Evolutionary conservation across 1,140 invertebrate genomes (phyloP), one percentile per base, ranked within the genome.

Genomic region (Dreissena polymorpha): DNA sequence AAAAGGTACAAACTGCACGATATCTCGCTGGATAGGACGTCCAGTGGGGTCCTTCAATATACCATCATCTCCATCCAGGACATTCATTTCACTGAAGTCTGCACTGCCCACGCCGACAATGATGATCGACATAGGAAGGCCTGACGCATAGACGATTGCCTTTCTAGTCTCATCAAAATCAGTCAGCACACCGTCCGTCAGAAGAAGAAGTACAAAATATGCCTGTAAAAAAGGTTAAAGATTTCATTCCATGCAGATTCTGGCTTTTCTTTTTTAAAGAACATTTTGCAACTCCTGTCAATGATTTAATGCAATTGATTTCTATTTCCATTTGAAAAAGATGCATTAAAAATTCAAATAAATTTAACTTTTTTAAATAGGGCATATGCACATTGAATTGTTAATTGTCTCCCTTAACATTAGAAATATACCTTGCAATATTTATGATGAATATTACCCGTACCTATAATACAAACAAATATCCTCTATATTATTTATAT

Each of bases 131-230:
- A 95, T 93, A 0, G 95, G 95, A 10, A 95, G 90, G 23, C 85
- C 84, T 1, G 95, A 94, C 10, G 95, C 94, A 63, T 92, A 85
- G n/a, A 94, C 91, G 53, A 95, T 94, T 70, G 94, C 95, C 80
- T 94, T 90, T 86, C 94, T 95, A 0, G 95, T 95, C 53, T 94
- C 92, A 18, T 93, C 93, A 94, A 96, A 95, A 88, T 96, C 95
- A 14, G 94, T 95, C 50, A 96, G 95, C 29, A 95, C 94, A 39
- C 95, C 95, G 92, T 96, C 95, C 6, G 95, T 96, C 8, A 96
- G 92, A 71, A 96, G 94, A 0, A 96, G 91, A 5, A 96, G 90
- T 53, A 96, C 93, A 89, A 94, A 95, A 88, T 96, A 96, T 64
- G 94, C 93, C 78, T 94, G 92, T 13, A 86, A 87, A 75, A 75